Evolutionary conservation across 2,888 invertebrate species (phyloP).

Genomic region (Heliconius hortense): DNA sequence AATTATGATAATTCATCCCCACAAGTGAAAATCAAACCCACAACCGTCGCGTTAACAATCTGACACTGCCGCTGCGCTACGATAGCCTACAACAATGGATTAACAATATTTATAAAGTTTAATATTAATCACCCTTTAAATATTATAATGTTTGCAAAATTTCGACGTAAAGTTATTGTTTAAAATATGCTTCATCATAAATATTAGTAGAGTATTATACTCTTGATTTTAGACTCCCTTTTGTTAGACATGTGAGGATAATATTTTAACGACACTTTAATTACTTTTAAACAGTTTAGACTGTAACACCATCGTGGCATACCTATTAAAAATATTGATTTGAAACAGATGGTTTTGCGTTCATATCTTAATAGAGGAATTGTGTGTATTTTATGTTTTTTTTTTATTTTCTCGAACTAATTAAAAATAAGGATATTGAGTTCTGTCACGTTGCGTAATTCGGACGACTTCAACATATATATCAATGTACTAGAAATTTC

Average conservation of each 20-base stretch:
- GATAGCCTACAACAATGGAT: not conserved
- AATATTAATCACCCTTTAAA: conserved; percentile 2
- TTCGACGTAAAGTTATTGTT: conserved; percentile 2
- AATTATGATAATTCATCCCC: no score
- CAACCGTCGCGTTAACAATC: no score
- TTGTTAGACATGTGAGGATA: not conserved
- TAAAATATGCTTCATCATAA: conserved; percentile 11
- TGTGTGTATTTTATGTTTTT: not conserved
- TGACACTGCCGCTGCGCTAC: no score
- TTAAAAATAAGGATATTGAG: not conserved
- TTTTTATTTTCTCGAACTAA: no score
- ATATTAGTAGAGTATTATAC: not conserved
- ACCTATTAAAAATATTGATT: not conserved
- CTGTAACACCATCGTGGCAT: not conserved
- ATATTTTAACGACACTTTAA: conserved; percentile 5
- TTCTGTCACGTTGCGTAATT: not conserved
- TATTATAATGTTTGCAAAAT: not conserved
- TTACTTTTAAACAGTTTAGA: not conserved
- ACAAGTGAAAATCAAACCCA: no score
- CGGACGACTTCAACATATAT: no score
- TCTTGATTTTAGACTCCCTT: not conserved
- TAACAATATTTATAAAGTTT: not conserved
- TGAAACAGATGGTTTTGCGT: not conserved
- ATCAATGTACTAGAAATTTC: no score
- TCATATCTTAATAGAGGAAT: not conserved